Conservation (phyloP, 2,797 vertebrate species). For the Trachurus trachurus region DNA sequence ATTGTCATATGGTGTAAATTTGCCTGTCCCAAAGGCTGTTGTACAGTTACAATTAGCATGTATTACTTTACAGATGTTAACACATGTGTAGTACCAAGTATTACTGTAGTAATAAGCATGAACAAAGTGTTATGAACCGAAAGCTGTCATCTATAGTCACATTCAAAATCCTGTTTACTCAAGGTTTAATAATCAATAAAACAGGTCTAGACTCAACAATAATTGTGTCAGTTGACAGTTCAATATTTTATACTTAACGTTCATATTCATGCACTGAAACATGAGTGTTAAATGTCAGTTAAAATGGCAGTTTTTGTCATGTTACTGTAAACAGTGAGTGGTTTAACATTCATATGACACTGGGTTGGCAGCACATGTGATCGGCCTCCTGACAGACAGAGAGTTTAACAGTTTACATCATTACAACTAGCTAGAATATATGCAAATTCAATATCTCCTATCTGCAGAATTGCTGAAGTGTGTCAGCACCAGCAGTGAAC, state of each 20-base stretch:
- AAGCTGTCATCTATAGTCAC: too few relatives aligned
- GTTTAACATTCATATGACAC: background rate
- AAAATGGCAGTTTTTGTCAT: background rate
- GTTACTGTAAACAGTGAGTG: background rate
- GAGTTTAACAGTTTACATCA: constrained; percentile 11
- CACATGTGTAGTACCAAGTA: too few relatives aligned
- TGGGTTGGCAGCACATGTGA: background rate
- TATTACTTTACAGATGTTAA: too few relatives aligned
- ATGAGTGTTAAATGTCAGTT: too few relatives aligned
- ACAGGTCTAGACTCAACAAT: background rate
- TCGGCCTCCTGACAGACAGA: constrained; percentile 4
- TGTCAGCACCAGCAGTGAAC: constrained; percentile 2
- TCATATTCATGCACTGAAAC: background rate
- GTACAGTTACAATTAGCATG: background rate
- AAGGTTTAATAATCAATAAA: background rate
- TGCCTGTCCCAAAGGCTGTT: background rate
- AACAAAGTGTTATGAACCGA: background rate
- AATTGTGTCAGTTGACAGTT: too few relatives aligned
- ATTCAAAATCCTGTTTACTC: background rate
- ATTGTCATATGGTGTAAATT: background rate
- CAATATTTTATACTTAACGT: background rate
- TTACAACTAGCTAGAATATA: background rate
- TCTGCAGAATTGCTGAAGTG: constrained; percentile 10
- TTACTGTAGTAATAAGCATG: background rate
- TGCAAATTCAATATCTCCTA: constrained; percentile 8